Evolutionary conservation across 2,797 vertebrate genomes (phyloP), one percentile per base, ranked within the genome.

Genomic region (Phataginus tricuspis): DNA sequence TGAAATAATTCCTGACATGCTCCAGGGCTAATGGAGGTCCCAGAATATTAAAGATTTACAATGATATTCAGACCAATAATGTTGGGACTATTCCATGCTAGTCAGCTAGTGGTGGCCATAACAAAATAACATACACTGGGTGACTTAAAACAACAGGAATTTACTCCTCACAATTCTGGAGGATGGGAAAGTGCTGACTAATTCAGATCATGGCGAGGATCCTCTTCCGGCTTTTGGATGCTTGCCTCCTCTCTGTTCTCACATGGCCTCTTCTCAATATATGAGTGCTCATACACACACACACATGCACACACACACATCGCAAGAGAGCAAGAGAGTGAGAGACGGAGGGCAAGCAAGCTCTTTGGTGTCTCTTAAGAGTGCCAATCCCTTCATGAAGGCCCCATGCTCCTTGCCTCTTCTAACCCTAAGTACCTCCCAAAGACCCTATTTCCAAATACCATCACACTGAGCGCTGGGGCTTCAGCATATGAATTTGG

Each of bases 41-140:
- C 25, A 78, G n/a, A 93, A 63, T 94, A 34, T n/a, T 90, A 6
- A 93, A 90, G 59, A 91, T 80, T 94, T 80, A 49, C 19, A 61
- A 37, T 27, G 31, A 72, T 75, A 86, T 55, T 94, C 21, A 94
- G 25, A 64, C 82, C 25, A n/a, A 42, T 75, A 82, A 10, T 9
- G 11, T 64, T 21, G 34, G 2, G 2, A 87, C 15, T 90, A 3
- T 87, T 71, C 45, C 42, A 55, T 8, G 37, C 11, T 45, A 79
- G 42, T 75, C 57, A 66, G 39, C 59, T 93, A 6, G n/a, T 45
- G 15, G 6, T 27, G 72, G 5, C 55, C n/a, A 23, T 31, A 71
- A 79, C 69, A 85, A 86, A 87, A 37, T 37, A 23, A 39, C 11
- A 13, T 8, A 68, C 31, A 87, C 27, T 51, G 34, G 25, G 11